These are phyloP conservation scores for Pseudorasbora parva DNA, from an alignment of 2,113 vertebrate species.

Conservation along the genomic window DNA sequence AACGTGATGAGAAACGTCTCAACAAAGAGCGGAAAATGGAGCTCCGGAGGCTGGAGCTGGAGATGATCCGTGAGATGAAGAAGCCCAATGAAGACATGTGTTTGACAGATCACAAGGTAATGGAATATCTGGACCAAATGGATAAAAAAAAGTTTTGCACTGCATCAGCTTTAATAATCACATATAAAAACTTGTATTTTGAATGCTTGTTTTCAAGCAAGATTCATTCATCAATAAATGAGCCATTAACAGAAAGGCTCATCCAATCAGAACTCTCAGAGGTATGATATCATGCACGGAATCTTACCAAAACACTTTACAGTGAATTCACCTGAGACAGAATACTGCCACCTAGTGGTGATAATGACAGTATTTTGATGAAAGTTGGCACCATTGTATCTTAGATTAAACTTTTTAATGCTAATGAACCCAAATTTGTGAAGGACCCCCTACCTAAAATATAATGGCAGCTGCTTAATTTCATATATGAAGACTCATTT, in stretches of 20 bases:
- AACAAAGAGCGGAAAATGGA: constrained; percentile 97
- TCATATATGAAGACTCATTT: neutral
- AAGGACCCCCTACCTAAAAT: neutral
- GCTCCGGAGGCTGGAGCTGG: constrained; percentile 91
- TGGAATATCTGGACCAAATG: neutral
- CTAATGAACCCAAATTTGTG: neutral
- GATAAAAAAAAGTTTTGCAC: neutral
- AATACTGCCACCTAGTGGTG: constrained; percentile 51
- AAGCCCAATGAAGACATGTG: constrained; percentile 99
- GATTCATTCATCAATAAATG: neutral
- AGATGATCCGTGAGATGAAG: constrained; percentile 97
- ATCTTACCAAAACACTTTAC: neutral
- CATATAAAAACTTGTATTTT: neutral
- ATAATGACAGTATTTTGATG: neutral
- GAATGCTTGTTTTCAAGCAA: neutral
- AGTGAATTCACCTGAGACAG: constrained; percentile 3
- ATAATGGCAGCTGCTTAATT: neutral
- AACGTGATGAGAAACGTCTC: constrained; percentile 95
- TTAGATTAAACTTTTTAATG: neutral
- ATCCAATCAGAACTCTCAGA: neutral
- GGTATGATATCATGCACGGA: constrained; percentile 25
- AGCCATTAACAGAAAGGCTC: neutral
- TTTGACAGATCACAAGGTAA: constrained; percentile 87
- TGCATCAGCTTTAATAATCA: neutral
- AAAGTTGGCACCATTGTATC: neutral